phyloP scores from a whole-genome alignment of 1,140 invertebrate species.

The Trichogramma pretiosum region DNA sequence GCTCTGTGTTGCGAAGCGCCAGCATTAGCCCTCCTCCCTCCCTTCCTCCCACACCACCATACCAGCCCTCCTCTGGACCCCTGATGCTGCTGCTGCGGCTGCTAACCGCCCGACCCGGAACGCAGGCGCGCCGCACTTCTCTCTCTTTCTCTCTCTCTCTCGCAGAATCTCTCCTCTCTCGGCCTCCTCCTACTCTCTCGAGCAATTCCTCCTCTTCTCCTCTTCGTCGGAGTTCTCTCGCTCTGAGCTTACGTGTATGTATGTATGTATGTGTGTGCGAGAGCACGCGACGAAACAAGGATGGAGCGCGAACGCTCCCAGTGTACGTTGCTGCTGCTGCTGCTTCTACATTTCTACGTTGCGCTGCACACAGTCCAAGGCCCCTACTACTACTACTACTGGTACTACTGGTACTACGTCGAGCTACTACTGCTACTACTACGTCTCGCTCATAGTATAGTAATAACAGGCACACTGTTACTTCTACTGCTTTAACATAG shows the following conservation, averaged over 20 bases:
- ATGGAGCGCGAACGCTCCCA: background rate
- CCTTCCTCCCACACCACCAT: conserved; percentile 12
- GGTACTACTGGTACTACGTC: no score
- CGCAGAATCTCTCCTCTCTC: conserved; percentile 10
- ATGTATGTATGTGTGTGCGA: background rate
- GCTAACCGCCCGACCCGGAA: conserved; percentile 14
- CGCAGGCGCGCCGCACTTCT: conserved; percentile 10
- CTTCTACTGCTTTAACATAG: no score
- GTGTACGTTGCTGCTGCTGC: no score
- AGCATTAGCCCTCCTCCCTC: conserved; percentile 3
- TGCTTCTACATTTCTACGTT: no score
- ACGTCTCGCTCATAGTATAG: no score
- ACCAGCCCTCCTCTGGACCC: conserved; percentile 27
- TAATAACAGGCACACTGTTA: no score
- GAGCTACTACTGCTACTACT: no score
- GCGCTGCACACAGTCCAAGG: no score
- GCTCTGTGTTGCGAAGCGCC: no score
- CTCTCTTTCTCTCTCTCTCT: conserved; percentile 7
- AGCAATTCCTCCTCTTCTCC: conserved; percentile 6
- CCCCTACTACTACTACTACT: no score
- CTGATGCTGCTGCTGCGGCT: conserved; percentile 27
- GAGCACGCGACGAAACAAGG: background rate
- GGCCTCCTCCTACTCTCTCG: conserved; percentile 3
- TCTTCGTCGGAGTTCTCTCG: background rate
- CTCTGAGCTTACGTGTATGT: conserved; percentile 7